Evolutionary conservation across 2,797 vertebrate species (phyloP), one percentile per base, ranked within the genome.

Genomic region (Manis pentadactyla): DNA sequence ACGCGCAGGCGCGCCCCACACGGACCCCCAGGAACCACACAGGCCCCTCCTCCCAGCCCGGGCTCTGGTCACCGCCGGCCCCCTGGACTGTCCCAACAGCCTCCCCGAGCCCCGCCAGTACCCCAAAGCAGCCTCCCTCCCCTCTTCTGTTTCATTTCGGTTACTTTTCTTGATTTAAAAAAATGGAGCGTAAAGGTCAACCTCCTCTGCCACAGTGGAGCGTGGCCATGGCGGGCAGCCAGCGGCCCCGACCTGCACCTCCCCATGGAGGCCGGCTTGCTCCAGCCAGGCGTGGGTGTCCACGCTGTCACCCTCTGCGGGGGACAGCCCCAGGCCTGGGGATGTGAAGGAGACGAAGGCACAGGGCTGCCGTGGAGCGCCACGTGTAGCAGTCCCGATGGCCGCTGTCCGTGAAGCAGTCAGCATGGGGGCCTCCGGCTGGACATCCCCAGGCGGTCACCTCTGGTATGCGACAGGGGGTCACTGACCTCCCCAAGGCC

Each of bases 1-100:
- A 92, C 97, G 91, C 34, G 5, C 95, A 87, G 98, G 59, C 17
- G 25, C 8, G 1, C 83, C 85, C 85, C 18, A n/a, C n/a, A 59
- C 29, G 49, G 4, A 8, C 57, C 87, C 79, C 39, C 0, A 1
- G 37, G 61, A 11, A 27, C 14, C 73, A 27, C 78, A 21, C 0
- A 0, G 39, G 7, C 12, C 49, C 64, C 46, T 61, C 59, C 42
- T 15, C 18, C 3, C 34, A 9, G 49, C 57, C 37, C 31, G 18
- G 37, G 55, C 34, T 4, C 49, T 9, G 21, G 34, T 2, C 68
- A 13, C 55, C 39, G 0, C 19, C 1, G 0, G 77, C 46, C 27
- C 7, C 0, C 73, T 0, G 10, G 13, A 3, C 75, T 6, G n/a
- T 31, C 75, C 59, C 0, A 0, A 3, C 5, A 3, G 63, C 53